Evolutionary conservation across 2,797 vertebrate species (phyloP), one percentile per base, ranked within the genome.

Genomic region (Ceyx erithaca): DNA sequence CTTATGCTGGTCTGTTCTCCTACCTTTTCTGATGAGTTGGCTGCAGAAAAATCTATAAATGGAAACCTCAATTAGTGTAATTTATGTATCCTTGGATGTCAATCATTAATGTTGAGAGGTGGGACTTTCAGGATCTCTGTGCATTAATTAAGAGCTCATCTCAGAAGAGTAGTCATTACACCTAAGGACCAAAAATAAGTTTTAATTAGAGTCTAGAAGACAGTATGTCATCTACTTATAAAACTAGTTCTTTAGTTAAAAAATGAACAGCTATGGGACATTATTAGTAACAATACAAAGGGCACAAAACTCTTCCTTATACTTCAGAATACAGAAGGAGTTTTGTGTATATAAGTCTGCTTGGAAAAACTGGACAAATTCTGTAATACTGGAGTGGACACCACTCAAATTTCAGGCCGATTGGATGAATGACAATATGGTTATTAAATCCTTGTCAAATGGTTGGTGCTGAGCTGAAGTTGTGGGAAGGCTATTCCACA

Each of bases 81-180:
- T 97, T 97, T 97, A 96, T 96, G 96, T 96, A 97, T 97, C 97
- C 97, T 97, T 97, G 97, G 95, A 94, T 88, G 97, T 97, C 98
- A 98, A 91, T 98, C 98, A 97, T 97, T 96, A 96, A 95, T 95
- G 93, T 94, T 90, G 96, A 98, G 97, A 98, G 98, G 98, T 97
- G 97, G 97, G 97, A 98, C 97, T 97, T 92, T 6, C 91, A 95
- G 94, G 92, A 96, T 97, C 96, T 97, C 97, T 93, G 92, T 97
- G 95, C 96, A 97, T 98, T 98, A 98, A 98, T 98, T 98, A 98
- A 97, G 97, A 97, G 93, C 94, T 97, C 93, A 97, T 98, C 98
- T 98, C 97, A 97, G 96, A 95, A 97, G 97, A 98, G 94, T 68
- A 96, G 96, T 97, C 95, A 92, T 97, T 97, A 96, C 93, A 98